Evolutionary conservation across 2,888 invertebrate genomes (phyloP).

Genomic region (Epistrophella euchroma): DNA sequence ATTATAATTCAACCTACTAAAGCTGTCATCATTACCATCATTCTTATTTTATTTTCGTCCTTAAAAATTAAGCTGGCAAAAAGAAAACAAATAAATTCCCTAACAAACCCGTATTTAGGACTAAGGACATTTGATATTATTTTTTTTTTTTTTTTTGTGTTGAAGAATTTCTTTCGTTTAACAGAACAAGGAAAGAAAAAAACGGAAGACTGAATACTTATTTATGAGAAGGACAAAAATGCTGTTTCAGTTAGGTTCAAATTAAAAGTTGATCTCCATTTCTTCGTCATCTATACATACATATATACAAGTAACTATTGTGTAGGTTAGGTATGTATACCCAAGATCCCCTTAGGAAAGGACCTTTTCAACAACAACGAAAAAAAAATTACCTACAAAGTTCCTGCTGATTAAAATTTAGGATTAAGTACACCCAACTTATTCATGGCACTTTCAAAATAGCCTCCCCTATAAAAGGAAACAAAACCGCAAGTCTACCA

Average conservation of each 20-base stretch:
- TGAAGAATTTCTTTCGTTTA: constrained; percentile 1
- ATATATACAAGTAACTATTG: background rate
- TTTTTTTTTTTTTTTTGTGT: background rate
- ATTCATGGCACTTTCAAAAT: constrained; percentile 51
- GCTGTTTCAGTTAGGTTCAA: constrained; percentile 41
- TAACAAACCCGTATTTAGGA: constrained; percentile 15
- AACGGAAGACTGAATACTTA: background rate
- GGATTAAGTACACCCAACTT: constrained; percentile 44
- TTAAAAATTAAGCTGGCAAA: constrained; percentile 20
- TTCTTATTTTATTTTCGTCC: constrained; percentile 35
- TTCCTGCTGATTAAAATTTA: constrained; percentile 52
- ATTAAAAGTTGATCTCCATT: constrained; percentile 53
- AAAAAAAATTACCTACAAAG: constrained; percentile 6
- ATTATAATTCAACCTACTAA: constrained; percentile 31
- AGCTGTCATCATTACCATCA: constrained; percentile 27
- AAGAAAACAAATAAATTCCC: constrained; percentile 39
- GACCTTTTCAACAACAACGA: constrained; percentile 19
- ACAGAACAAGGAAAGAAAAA: background rate
- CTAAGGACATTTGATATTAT: constrained; percentile 4
- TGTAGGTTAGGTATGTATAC: constrained; percentile 12
- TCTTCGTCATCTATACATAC: background rate
- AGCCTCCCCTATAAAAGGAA: background rate
- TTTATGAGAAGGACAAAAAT: constrained; percentile 24
- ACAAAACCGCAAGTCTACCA: constrained; percentile 18
- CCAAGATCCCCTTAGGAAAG: constrained; percentile 15